Base-by-base conservation (phyloP, 1,140 invertebrate genomes). In the Chrysopa pallens region DNA sequence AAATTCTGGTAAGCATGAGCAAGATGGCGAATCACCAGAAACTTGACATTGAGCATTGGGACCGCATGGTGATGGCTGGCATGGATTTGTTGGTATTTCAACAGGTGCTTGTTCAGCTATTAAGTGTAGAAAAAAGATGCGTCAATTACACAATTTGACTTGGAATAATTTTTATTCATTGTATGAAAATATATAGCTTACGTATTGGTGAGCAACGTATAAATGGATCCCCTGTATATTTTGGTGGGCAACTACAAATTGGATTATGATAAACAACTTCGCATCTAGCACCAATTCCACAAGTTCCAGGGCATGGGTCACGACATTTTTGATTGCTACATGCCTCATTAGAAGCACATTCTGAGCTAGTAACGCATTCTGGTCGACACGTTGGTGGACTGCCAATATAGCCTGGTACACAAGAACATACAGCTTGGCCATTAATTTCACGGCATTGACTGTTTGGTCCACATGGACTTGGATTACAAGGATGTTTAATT, bases 51-150 rank as follows among this genome's bases (percentile, higher is more conserved):
- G 64, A 37, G 80, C 73, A 61, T 86, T 86, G 14, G 75, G 67
- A 42, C 85, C 85, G 57, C 85, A 90, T 17, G 83, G 84, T 40
- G 80, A 83, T 52, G 84, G 83, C 58, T 80, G 73, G 57, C 84
- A 87, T 49, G 81, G 81, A 54, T 82, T 68, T 49, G 38, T 17
- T 51, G 55, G 44, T 43, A 57, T 50, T 42, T 46, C 43, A 43
- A 48, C 48, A 29, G 46, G 14, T 23, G 46, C 40, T 29, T 42
- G 36, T 47, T 29, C 15, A 47, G 41, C 27, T 35, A 8, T 38
- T 38, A 37, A 29, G 4, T 38, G 35, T 14, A 33, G 8, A 17
- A 45, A 48, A 49, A 46, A 40, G 48, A 50, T 5, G 13, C 7
- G 27, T n/a, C 5, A 13, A 3, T 29, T 40, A 7, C 37, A 13